phyloP scores from a whole-genome alignment of 2,888 invertebrate species.

The Gymnoscelis rufifasciata region DNA sequence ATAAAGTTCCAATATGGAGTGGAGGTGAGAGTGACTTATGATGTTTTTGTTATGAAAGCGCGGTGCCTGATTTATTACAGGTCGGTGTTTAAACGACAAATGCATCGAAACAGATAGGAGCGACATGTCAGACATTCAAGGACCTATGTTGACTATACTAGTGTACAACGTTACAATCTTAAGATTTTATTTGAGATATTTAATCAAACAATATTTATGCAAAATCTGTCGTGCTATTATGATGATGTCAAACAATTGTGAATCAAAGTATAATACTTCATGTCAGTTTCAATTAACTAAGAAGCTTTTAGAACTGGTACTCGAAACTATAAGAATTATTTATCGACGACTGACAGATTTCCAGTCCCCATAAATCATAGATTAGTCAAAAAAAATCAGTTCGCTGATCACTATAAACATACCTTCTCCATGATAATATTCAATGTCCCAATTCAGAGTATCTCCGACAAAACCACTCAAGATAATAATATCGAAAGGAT shows the following conservation, averaged over 20 bases:
- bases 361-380: no score
- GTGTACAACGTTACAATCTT: conserved; percentile 43
- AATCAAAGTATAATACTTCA: no score
- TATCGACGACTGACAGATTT: no score
- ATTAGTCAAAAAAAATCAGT: background rate
- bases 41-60: conserved; percentile 31
- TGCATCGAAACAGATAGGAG: conserved; percentile 79
- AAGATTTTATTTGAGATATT: conserved; percentile 4
- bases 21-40: conserved; percentile 24
- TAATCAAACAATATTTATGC: no score
- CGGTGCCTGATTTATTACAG: conserved; percentile 75
- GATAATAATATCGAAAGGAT: conserved; percentile 14
- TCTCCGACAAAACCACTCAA: conserved; percentile 5
- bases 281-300: no score
- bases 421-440: background rate
- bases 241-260: no score
- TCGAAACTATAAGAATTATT: no score
- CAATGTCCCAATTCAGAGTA: background rate
- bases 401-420: background rate
- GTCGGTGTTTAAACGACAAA: conserved; percentile 80
- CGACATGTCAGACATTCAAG: conserved; percentile 77
- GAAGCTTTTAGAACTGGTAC: no score
- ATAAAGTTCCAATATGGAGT: conserved; percentile 30
- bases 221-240: background rate
- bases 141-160: conserved; percentile 70